Evolutionary conservation across 2,113 vertebrate species (phyloP).

Genomic region (Alosa alosa): DNA sequence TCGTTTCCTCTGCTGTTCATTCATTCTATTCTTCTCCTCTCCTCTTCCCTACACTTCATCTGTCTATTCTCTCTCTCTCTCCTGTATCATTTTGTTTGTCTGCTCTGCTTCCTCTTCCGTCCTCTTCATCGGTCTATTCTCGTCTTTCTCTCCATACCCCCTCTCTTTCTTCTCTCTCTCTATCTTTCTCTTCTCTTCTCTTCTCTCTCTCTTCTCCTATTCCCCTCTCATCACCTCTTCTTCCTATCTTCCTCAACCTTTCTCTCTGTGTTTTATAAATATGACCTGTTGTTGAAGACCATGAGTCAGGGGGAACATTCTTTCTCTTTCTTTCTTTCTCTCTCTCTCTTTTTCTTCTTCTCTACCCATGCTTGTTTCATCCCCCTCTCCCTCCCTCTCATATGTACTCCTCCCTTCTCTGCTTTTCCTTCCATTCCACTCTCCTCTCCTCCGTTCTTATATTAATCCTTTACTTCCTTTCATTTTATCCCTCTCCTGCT

Average conservation of each 20-base stretch:
- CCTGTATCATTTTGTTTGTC: too few species aligned
- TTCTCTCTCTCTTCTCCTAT: too few species aligned
- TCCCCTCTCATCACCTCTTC: too few species aligned
- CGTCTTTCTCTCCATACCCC: background rate
- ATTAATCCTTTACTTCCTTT: background rate
- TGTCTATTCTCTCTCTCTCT: too few species aligned
- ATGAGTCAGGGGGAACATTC: too few species aligned
- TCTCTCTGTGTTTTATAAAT: too few species aligned
- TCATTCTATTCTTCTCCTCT: too few species aligned
- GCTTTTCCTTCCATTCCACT: background rate
- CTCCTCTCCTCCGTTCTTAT: background rate
- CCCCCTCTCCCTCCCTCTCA: background rate
- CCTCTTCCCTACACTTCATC: too few species aligned
- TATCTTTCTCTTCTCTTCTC: background rate
- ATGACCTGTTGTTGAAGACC: too few species aligned
- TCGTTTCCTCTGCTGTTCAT: too few species aligned
- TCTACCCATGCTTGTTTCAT: background rate
- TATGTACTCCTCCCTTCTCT: background rate
- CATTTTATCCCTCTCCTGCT: too few species aligned
- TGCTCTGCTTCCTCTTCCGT: background rate
- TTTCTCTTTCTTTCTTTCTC: background rate
- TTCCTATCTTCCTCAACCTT: background rate
- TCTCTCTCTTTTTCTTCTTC: background rate
- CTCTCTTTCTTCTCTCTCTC: background rate
- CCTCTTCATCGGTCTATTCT: background rate